Base-by-base conservation (phyloP, 2,888 invertebrate species). In the Nomada ruficornis region DNA sequence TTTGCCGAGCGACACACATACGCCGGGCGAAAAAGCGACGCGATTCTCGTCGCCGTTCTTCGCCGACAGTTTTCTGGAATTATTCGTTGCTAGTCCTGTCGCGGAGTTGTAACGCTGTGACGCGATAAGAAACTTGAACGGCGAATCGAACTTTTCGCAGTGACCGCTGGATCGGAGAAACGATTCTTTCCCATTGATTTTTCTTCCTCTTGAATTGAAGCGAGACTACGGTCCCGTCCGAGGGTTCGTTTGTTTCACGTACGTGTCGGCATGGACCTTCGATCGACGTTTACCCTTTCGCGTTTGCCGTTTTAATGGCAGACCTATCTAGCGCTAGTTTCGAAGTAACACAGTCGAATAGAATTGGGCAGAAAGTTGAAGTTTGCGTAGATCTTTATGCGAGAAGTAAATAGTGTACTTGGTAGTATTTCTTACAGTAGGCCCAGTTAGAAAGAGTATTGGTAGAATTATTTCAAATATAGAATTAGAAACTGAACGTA, bases 1-100 rank as follows among this genome's bases (percentile, higher is more conserved):
- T 81, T 68, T 75, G 52, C 15, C 47, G 18, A 7, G 9, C 26
- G 55, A 42, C 55, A 55, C 42, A 29, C 63, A 70, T 59, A 70
- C 57, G 29, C 2, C 42, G 9, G 15, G 23, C 20, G 20, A 70
- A 59, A 5, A n/a, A n/a, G n/a, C 63, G 67, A 29, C 67, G 23
- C 57, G 47, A 29, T 73, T 73, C 44, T 29, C 42, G 10, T 62
- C 29, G 36, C 7, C 47, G 47, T 47, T 47, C 50, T 36, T 60
- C 50, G 60, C 20, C n/a, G 36, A 62, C 20, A 0, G 10, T 52
- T 4, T 20, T 7, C 13, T n/a, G 5, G 26, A 18, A 52, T 36
- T 20, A 18, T 3, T 64, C 50, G 20, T 23, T 42, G 18, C 36
- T 36, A 2, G 36, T 67, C 52, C 52, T 20, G 3, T 67, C 29